Conservation (phyloP, 2,113 vertebrate species). For the Entomyzon cyanotis region DNA sequence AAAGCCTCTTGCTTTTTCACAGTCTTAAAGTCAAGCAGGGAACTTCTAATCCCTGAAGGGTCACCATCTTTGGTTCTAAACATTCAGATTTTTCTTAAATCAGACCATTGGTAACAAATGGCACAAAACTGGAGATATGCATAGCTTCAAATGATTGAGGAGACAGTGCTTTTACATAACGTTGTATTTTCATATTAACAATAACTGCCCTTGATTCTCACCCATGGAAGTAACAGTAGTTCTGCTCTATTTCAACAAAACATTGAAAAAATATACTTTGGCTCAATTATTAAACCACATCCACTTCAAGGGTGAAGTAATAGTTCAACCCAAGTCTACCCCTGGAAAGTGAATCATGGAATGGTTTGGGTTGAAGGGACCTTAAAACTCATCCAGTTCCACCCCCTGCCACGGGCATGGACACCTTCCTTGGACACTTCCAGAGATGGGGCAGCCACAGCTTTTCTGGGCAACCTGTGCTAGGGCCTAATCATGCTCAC, state of each 20-base stretch:
- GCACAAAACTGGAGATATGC: background rate
- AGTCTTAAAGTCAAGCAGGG: background rate
- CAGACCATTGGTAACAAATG: background rate
- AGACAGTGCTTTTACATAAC: background rate
- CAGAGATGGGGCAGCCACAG: background rate
- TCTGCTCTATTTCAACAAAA: background rate
- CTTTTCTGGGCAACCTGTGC: background rate
- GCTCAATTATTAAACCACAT: background rate
- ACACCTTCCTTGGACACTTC: background rate
- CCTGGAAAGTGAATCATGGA: background rate
- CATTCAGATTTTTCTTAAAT: background rate
- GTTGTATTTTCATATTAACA: background rate
- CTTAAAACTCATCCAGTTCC: background rate
- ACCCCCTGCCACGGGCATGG: background rate
- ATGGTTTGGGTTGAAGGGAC: background rate
- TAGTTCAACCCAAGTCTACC: rapidly evolving
- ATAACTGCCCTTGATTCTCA: background rate
- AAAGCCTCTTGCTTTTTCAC: background rate
- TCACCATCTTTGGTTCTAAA: background rate
- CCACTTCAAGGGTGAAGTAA: background rate
- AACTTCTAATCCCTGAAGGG: background rate
- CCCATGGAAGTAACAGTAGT: background rate
- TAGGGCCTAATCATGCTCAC: background rate
- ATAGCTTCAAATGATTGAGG: background rate
- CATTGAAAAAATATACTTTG: background rate